Percentiles rank a stretch among this genome's conserved stretches.
Conservation (phyloP, 1,140 invertebrate genomes). For the Drosophila sproati region DNA sequence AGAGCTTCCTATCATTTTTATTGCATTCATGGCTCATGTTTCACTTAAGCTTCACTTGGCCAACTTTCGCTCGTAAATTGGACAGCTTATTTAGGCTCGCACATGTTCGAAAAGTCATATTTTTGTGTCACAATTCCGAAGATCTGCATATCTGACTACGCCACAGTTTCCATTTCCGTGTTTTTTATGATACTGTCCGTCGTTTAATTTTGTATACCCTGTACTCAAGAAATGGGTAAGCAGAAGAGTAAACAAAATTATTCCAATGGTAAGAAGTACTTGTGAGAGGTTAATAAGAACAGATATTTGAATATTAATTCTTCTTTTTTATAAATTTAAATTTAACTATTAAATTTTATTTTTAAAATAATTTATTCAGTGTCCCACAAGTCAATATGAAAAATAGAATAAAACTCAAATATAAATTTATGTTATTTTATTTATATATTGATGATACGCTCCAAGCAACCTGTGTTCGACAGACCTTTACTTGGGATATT, state of each 20-base stretch:
- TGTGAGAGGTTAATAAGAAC: no score
- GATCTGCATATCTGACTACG: conserved; percentile 66
- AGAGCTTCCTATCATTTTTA: conserved; percentile 63
- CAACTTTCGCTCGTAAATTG: conserved; percentile 58
- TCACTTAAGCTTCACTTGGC: conserved; percentile 60
- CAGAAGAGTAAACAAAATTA: no score
- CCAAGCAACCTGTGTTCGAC: no score
- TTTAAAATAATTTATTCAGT: no score
- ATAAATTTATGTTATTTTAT: no score
- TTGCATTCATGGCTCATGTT: conserved; percentile 56
- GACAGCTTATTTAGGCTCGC: conserved; percentile 60
- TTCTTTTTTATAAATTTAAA: no score
- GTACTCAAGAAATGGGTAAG: background rate
- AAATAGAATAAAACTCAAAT: no score
- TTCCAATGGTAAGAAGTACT: no score
- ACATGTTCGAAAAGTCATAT: conserved; percentile 58
- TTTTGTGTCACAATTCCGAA: conserved; percentile 61
- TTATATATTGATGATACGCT: no score
- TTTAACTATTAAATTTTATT: no score
- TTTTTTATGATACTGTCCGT: conserved; percentile 63
- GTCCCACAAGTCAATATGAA: no score
- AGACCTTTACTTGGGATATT: background rate
- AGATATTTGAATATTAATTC: no score
- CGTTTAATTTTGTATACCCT: conserved; percentile 14
- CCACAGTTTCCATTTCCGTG: conserved; percentile 33